Conservation (phyloP, 2,797 vertebrate species). For the Helicolenus hilgendorfi region DNA sequence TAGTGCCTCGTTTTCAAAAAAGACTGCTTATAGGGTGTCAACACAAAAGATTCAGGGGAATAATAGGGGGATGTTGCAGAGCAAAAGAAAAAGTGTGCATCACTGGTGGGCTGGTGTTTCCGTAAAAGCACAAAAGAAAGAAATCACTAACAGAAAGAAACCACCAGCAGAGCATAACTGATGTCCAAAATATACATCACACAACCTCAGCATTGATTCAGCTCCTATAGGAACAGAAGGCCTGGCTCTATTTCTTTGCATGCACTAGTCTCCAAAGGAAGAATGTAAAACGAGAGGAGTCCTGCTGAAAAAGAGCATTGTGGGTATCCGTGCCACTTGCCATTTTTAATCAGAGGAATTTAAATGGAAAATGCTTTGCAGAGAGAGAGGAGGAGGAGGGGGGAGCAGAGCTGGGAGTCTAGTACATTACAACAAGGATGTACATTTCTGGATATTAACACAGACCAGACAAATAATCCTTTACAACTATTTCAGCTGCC, state of each 20-base stretch:
- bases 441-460: constrained; percentile 26
- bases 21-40: constrained; percentile 4
- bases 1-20: background rate
- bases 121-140: background rate
- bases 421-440: constrained; percentile 29
- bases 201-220: constrained; percentile 64
- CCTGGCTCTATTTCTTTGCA: constrained; percentile 66
- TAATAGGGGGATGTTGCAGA: background rate
- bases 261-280: constrained; percentile 66
- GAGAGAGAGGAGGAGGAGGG: constrained; percentile 4
- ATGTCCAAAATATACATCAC: constrained; percentile 60
- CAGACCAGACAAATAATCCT: background rate
- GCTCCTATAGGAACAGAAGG: constrained; percentile 38
- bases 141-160: constrained; percentile 14
- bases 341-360: constrained; percentile 87
- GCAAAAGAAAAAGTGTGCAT: background rate
- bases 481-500: background rate
- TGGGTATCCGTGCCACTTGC: constrained; percentile 87
- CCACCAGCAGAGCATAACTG: constrained; percentile 12
- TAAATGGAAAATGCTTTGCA: constrained; percentile 77
- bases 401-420: constrained; percentile 53
- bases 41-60: constrained; percentile 8
- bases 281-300: constrained; percentile 79
- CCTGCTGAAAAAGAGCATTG: constrained; percentile 83
- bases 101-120: background rate